Evolutionary conservation across 1,140 invertebrate species (phyloP).

Genomic region (Lasioglossum baleicum): DNA sequence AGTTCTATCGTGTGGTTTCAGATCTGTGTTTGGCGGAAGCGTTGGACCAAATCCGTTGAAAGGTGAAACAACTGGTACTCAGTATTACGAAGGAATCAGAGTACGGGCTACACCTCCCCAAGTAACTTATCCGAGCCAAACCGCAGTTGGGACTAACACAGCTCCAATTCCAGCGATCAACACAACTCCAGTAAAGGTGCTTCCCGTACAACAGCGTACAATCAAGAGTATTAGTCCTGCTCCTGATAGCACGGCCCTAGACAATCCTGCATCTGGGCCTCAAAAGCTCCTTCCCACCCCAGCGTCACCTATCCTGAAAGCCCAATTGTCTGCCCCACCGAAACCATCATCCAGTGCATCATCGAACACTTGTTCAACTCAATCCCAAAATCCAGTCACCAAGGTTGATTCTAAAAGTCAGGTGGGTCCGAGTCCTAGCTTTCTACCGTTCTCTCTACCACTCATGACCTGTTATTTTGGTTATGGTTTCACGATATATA

Average conservation of each 20-base stretch:
- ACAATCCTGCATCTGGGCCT: slow-evolving; percentile 69
- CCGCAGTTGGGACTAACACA: slow-evolving; percentile 60
- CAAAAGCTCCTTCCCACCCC: slow-evolving; percentile 74
- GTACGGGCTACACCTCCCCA: slow-evolving; percentile 82
- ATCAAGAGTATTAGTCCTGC: slow-evolving; percentile 73
- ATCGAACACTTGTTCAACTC: slow-evolving; percentile 62
- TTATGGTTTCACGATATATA: slow-evolving; percentile 47
- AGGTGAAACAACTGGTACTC: slow-evolving; percentile 82
- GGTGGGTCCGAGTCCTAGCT: slow-evolving; percentile 80
- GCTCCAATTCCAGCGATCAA: slow-evolving; percentile 61
- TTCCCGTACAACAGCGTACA: slow-evolving; percentile 77
- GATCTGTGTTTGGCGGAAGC: slow-evolving; percentile 88
- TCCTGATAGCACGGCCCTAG: slow-evolving; percentile 71
- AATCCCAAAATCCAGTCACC: slow-evolving; percentile 76
- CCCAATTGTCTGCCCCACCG: slow-evolving; percentile 87
- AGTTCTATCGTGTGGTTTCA: slow-evolving; percentile 65
- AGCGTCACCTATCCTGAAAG: slow-evolving; percentile 87
- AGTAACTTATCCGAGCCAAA: slow-evolving; percentile 75
- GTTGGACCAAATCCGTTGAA: slow-evolving; percentile 89
- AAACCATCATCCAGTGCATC: slow-evolving; percentile 77
- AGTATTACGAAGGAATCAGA: slow-evolving; percentile 88
- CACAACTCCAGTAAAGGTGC: slow-evolving; percentile 77
- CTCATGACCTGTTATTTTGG: slow-evolving; percentile 63
- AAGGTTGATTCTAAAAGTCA: slow-evolving; percentile 83
- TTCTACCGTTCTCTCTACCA: slow-evolving; percentile 64